phyloP scores from a whole-genome alignment of 2,797 vertebrate species.

The Hemitrygon akajei region DNA sequence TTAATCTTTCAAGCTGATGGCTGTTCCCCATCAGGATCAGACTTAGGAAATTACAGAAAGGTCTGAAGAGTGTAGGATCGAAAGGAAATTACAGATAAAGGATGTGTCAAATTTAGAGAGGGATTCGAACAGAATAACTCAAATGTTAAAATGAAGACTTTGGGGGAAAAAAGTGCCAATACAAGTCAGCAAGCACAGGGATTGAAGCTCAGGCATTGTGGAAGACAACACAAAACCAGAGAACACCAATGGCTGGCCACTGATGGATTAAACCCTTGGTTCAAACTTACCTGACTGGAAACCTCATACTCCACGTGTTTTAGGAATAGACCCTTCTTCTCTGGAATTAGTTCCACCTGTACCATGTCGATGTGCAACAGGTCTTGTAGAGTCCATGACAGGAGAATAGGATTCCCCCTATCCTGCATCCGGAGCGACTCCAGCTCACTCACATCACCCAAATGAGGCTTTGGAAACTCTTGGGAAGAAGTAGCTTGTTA shows the following conservation, averaged over 20 bases:
- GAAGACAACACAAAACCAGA: background rate
- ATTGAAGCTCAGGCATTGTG: background rate
- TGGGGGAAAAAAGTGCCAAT: background rate
- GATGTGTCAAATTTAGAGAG: no score
- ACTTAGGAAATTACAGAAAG: background rate
- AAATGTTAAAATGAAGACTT: background rate
- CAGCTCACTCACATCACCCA: conserved; percentile 59
- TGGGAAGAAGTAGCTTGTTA: background rate
- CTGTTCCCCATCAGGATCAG: background rate
- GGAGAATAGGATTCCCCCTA: conserved; percentile 68
- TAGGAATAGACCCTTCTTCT: conserved; percentile 96
- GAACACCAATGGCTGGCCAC: background rate
- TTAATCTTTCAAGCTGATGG: no score
- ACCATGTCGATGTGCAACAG: conserved; percentile 75
- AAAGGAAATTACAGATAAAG: background rate
- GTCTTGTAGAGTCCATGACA: conserved; percentile 72
- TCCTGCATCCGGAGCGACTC: conserved; percentile 70
- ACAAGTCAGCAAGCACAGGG: background rate
- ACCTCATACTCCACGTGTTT: conserved; percentile 97
- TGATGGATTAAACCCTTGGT: background rate
- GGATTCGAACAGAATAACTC: background rate
- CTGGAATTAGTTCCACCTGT: conserved; percentile 86
- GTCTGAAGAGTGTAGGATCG: background rate
- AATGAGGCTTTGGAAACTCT: conserved; percentile 72
- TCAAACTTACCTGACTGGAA: conserved; percentile 73